Evolutionary conservation across 2,113 vertebrate genomes (phyloP).

Genomic region (Spheniscus mendiculus): DNA sequence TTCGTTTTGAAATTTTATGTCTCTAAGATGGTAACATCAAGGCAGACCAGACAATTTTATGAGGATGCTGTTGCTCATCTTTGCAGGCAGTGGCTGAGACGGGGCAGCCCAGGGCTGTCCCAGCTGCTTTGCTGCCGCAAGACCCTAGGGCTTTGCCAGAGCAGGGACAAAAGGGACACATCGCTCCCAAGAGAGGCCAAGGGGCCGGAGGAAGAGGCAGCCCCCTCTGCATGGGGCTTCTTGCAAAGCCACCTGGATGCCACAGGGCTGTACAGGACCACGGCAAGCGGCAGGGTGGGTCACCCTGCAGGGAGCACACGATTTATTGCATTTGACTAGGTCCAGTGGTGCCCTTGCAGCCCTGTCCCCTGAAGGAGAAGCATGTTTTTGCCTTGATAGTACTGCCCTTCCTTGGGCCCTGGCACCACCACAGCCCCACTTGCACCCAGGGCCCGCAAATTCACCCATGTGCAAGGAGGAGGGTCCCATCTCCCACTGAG

Average conservation of each 20-base stretch:
- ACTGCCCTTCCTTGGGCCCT: not conserved
- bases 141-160: not conserved
- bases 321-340: not conserved
- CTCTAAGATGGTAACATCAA: not conserved
- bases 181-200: not conserved
- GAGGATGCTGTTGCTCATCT: not conserved
- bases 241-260: not conserved
- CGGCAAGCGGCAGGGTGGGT: not conserved
- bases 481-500: not conserved
- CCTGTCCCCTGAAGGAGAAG: not conserved
- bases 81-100: not conserved
- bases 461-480: rapidly evolving
- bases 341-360: not conserved
- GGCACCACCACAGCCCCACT: not conserved
- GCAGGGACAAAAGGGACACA: not conserved
- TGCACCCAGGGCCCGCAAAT: not conserved
- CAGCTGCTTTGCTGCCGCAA: not conserved
- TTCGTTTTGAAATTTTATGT: rapidly evolving
- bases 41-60: not conserved
- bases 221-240: not conserved
- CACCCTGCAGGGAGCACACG: not conserved
- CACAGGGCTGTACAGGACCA: rapidly evolving
- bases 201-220: not conserved
- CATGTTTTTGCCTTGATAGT: rapidly evolving
- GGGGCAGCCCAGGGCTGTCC: not conserved